Base-by-base conservation (phyloP, 2,888 invertebrate species). In the Xestia xanthographa region DNA sequence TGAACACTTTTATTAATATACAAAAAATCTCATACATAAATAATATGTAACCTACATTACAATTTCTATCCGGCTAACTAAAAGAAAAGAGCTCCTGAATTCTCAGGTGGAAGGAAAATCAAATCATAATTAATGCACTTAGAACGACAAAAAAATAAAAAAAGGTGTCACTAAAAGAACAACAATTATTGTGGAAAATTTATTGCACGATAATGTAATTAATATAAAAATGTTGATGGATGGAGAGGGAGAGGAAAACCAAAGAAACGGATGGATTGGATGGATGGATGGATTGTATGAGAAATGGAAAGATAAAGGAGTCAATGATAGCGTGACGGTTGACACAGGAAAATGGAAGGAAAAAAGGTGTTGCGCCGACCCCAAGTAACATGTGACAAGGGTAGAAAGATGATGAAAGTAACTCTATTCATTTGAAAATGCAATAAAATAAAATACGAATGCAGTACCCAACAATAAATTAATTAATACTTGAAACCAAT, bases 1-100 rank as follows among this genome's bases (percentile, higher is more conserved):
- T 72, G 63, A 67, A 81, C 63, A 66, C 77, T 74, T 83, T 83
- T 84, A 83, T 67, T 83, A 58, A 62, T 77, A 79, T 75, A 85
- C 69, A 82, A 86, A 86, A 86, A 86, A 74, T 83, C 41, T 73
- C 43, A 80, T 79, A 75, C 69, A 66, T 78, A 76, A 72, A 67
- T 70, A 9, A 8, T n/a, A n/a, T n/a, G 22, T 83, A 74, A 79
- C 66, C 58, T 66, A 83, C 65, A 69, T 72, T 76, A 73, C 38
- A 20, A 72, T 72, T 76, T 71, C 34, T 72, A 77, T 72, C 17
- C 34, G 20, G 58, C 70, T 79, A 72, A 50, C 29, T 67, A 68
- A 12, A 75, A 63, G 43, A 62, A 75, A n/a, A 65, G 20, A 53
- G 41, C 38, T 77, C 65, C 65, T 78, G 60, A 68, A 41, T 48